A percentile compares a stretch with the other conserved stretches of the same genome.
These are phyloP conservation scores for Bombus huntii DNA, from an alignment of 1,140 invertebrate genomes.

Conservation along the genomic window DNA sequence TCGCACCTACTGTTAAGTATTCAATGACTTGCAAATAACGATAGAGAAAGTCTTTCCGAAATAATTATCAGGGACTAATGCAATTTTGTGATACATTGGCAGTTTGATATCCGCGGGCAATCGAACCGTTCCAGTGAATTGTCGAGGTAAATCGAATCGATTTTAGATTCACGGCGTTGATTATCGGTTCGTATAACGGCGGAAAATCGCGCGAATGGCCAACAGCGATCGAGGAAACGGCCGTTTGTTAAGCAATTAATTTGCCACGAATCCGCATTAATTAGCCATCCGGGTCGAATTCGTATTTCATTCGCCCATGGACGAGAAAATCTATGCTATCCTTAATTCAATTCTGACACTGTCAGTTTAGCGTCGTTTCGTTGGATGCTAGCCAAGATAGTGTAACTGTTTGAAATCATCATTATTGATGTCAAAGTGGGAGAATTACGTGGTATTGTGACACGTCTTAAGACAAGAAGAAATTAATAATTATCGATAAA, in stretches of 20 bases:
- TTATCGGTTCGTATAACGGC: too few relatives aligned
- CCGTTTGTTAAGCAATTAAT: slow-evolving; percentile 2
- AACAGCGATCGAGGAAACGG: too few relatives aligned
- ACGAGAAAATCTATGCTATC: slow-evolving; percentile 11
- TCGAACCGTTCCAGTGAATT: too few relatives aligned
- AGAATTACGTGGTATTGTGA: not conserved
- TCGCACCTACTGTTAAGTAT: too few relatives aligned
- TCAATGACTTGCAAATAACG: too few relatives aligned
- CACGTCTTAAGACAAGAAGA: not conserved
- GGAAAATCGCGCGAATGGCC: not conserved
- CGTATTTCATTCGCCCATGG: slow-evolving; percentile 3
- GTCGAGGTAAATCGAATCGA: too few relatives aligned
- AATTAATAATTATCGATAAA: not conserved
- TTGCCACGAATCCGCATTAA: not conserved
- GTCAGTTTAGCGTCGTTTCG: slow-evolving; percentile 11
- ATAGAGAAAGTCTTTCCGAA: too few relatives aligned
- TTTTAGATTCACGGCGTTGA: too few relatives aligned
- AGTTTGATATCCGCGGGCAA: too few relatives aligned
- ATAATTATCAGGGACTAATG: too few relatives aligned
- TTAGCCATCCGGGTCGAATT: not conserved
- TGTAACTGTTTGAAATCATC: slow-evolving; percentile 30
- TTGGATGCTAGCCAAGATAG: slow-evolving; percentile 58
- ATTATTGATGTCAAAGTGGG: not conserved
- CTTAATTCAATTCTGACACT: slow-evolving; percentile 25
- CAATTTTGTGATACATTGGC: too few relatives aligned